Evolutionary conservation across 1,140 invertebrate genomes (phyloP).

Genomic region (Notospermus geniculatus): DNA sequence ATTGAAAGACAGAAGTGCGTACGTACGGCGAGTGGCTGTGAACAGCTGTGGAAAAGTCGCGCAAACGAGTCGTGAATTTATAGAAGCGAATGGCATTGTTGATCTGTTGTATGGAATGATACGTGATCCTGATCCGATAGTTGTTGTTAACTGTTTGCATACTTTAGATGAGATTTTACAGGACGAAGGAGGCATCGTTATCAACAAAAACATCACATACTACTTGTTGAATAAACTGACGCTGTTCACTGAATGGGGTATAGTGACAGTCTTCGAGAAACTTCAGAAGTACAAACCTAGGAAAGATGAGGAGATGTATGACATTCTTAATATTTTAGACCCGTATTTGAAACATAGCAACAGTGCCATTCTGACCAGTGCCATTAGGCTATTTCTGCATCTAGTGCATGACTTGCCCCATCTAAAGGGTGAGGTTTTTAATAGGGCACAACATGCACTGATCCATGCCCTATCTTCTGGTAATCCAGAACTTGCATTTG

Average conservation of each 20-base stretch:
- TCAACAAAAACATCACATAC: conserved; percentile 34
- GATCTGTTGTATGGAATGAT: conserved; percentile 35
- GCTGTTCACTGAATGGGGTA: conserved; percentile 29
- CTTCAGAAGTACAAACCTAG: conserved; percentile 35
- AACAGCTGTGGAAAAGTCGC: conserved; percentile 25
- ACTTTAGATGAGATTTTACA: conserved; percentile 34
- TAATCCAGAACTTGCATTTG: conserved; percentile 32
- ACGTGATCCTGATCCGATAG: conserved; percentile 35
- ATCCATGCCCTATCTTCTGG: conserved; percentile 24
- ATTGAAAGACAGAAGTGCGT: conserved; percentile 31
- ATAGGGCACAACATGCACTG: conserved; percentile 22
- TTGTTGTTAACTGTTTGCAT: conserved; percentile 32
- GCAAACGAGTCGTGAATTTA: conserved; percentile 7
- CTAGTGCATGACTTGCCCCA: conserved; percentile 29
- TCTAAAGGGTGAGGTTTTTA: conserved; percentile 31
- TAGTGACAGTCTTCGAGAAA: conserved; percentile 23
- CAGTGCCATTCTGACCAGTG: conserved; percentile 17
- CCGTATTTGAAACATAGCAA: conserved; percentile 28
- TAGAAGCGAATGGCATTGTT: conserved; percentile 28
- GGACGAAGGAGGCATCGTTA: conserved; percentile 34
- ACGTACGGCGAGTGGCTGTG: conserved; percentile 35
- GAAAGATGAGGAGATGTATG: conserved; percentile 34
- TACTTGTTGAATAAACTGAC: conserved; percentile 30
- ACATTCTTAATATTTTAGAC: conserved; percentile 38
- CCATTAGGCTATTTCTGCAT: conserved; percentile 30